These are phyloP conservation scores for Pontoporia blainvillei DNA, from an alignment of 2,113 vertebrate species.

Conservation along the genomic window DNA sequence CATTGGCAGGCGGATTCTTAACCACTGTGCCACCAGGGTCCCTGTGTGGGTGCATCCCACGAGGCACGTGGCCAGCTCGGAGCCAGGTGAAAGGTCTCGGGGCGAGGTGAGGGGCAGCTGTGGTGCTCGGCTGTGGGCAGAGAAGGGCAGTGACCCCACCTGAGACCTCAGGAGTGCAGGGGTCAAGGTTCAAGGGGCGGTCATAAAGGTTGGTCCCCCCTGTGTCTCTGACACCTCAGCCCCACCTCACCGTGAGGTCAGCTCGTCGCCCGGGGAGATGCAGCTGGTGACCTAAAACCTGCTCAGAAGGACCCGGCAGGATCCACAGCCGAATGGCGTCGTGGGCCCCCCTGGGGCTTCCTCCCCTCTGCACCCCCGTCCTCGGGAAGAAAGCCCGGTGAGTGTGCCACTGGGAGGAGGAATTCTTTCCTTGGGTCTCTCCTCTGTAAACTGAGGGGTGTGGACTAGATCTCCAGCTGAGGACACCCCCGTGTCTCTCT, in stretches of 20 bases:
- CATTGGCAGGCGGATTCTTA: too few relatives aligned
- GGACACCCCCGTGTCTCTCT: background rate
- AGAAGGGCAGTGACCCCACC: background rate
- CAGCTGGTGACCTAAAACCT: background rate
- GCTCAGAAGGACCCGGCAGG: background rate
- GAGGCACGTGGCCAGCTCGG: too few relatives aligned
- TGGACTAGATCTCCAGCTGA: background rate
- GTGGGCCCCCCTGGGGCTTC: rapidly evolving
- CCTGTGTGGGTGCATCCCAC: too few relatives aligned
- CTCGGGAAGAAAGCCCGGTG: background rate
- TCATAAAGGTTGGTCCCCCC: too few relatives aligned
- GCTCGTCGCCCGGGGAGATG: background rate
- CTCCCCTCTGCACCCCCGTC: rapidly evolving
- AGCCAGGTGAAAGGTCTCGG: background rate
- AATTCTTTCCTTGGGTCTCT: background rate
- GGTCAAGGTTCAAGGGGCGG: background rate
- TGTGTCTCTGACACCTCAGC: background rate
- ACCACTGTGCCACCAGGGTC: too few relatives aligned
- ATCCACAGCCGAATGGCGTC: too few relatives aligned
- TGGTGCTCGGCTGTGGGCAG: background rate
- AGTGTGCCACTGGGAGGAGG: background rate
- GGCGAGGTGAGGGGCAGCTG: background rate
- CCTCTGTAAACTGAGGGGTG: background rate
- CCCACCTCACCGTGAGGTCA: too few relatives aligned
- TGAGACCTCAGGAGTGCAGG: background rate